Percentiles rank a stretch among this genome's conserved stretches.
phyloP scores from a whole-genome alignment of 2,113 vertebrate species.

The Hystrix cristata region DNA sequence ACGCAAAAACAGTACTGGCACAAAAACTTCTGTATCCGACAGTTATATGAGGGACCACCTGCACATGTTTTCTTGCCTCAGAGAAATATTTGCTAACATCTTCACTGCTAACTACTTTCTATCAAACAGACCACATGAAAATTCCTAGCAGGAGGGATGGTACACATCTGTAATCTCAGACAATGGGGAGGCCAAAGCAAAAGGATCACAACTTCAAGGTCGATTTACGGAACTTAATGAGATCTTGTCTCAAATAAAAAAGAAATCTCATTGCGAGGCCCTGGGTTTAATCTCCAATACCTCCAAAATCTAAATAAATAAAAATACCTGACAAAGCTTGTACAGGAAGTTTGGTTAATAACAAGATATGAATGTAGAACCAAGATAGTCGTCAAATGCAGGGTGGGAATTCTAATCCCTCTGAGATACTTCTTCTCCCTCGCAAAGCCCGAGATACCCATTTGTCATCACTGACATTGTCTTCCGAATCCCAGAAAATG shows the following conservation, averaged over 20 bases:
- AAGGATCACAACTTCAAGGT: background rate
- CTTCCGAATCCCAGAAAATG: slow-evolving; percentile 39
- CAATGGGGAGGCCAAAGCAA: background rate
- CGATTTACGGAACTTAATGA: background rate
- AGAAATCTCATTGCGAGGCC: background rate
- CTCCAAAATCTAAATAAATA: background rate
- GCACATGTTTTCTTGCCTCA: background rate
- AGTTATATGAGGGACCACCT: background rate
- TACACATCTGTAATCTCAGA: background rate
- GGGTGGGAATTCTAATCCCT: background rate
- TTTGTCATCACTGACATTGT: background rate
- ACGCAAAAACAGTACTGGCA: background rate
- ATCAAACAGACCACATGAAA: background rate
- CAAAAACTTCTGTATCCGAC: background rate
- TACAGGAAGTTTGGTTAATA: background rate
- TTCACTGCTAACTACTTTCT: background rate
- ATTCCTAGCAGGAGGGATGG: background rate
- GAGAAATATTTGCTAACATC: background rate
- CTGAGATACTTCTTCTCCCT: background rate
- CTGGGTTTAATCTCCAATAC: background rate
- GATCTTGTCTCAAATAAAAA: background rate
- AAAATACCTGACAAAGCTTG: background rate
- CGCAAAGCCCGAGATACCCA: background rate
- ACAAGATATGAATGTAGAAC: background rate
- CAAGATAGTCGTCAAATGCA: background rate